phyloP scores from a whole-genome alignment of 1,140 invertebrate species.

The Pogonognathellus flavescens region DNA sequence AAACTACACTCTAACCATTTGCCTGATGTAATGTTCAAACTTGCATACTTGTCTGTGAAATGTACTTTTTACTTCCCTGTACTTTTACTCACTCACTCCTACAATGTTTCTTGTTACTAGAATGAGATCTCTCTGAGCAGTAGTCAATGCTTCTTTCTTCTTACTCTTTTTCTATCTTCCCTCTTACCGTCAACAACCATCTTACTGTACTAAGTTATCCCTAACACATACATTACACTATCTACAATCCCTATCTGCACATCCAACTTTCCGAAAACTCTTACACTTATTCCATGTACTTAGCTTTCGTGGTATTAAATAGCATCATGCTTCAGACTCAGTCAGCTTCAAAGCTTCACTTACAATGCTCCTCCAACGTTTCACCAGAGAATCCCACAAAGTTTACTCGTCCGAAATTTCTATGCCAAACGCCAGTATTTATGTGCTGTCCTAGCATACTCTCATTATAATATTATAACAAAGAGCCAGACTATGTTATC shows the following conservation, averaged over 20 bases:
- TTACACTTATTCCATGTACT: conserved; percentile 12
- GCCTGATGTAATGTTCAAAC: conserved; percentile 20
- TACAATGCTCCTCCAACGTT: conserved; percentile 9
- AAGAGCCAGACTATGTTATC: no score
- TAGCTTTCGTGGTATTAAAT: conserved; percentile 23
- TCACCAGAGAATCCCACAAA: conserved; percentile 37
- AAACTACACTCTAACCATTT: conserved; percentile 27
- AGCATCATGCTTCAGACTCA: not conserved
- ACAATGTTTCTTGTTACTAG: conserved; percentile 23
- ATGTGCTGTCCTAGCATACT: not conserved
- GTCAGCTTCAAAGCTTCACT: not conserved
- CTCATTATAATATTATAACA: not conserved
- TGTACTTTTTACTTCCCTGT: conserved; percentile 31
- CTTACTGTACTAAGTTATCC: no score
- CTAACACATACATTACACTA: no score
- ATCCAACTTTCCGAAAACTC: not conserved
- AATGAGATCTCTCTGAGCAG: no score
- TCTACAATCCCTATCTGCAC: no score
- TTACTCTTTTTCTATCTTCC: not conserved
- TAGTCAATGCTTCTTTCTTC: no score
- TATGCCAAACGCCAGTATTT: not conserved
- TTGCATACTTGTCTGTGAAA: conserved; percentile 44
- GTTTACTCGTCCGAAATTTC: conserved; percentile 34
- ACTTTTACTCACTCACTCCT: not conserved
- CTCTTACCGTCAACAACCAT: not conserved